Conservation (phyloP, 2,888 invertebrate genomes). For the Hemaris fuciformis region DNA sequence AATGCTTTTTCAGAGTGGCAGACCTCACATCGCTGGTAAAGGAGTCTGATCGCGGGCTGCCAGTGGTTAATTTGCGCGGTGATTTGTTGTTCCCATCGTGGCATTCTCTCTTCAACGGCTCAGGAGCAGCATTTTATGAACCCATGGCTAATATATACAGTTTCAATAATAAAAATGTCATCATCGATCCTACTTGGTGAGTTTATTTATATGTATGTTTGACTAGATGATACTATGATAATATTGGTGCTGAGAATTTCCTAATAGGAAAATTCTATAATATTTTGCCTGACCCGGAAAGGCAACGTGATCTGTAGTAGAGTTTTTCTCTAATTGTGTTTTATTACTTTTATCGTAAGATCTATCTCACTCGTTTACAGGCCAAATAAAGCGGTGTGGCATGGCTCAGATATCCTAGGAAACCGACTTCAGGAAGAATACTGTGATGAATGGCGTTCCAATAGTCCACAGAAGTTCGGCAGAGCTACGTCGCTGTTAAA, state of each 20-base stretch:
- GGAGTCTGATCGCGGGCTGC: conserved; percentile 35
- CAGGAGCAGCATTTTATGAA: conserved; percentile 38
- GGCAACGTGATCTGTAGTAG: too few species aligned
- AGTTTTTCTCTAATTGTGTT: too few species aligned
- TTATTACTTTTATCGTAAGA: too few species aligned
- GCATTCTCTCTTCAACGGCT: conserved; percentile 57
- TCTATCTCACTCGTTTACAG: conserved; percentile 35
- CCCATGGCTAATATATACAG: conserved; percentile 49
- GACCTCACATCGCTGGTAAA: conserved; percentile 43
- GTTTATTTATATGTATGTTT: conserved; percentile 18
- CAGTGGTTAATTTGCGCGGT: conserved; percentile 52
- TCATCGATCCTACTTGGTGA: conserved; percentile 59
- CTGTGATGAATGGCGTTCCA: conserved; percentile 57
- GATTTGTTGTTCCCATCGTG: conserved; percentile 60
- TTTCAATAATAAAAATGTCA: conserved; percentile 56
- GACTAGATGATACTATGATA: too few species aligned
- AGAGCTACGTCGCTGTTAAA: conserved; percentile 48
- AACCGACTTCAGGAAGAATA: conserved; percentile 27
- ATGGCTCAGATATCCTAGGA: conserved; percentile 47
- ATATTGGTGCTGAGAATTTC: too few species aligned
- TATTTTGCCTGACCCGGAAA: too few species aligned
- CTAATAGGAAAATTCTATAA: too few species aligned
- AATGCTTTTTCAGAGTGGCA: conserved; percentile 19
- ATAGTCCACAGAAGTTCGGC: conserved; percentile 36
- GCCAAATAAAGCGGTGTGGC: conserved; percentile 64